Evolutionary conservation across 2,797 vertebrate genomes (phyloP).

Genomic region (Fistularia tabacaria): DNA sequence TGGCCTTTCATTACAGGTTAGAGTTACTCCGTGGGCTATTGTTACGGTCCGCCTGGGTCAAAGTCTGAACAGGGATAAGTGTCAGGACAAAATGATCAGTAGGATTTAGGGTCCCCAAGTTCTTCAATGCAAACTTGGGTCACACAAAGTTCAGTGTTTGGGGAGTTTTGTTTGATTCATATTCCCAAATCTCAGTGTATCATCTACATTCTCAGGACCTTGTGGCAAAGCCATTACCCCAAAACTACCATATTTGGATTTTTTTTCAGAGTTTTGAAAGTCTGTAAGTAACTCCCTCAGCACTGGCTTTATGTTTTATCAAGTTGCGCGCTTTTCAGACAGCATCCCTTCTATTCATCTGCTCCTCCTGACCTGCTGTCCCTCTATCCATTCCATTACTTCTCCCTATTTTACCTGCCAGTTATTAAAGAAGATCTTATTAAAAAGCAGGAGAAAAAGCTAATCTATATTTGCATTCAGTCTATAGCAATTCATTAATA

Average conservation of each 20-base stretch:
- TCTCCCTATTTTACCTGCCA: constrained; percentile 74
- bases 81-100: constrained; percentile 70
- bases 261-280: constrained; percentile 45
- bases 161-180: constrained; percentile 20
- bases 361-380: constrained; percentile 55
- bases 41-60: constrained; percentile 73
- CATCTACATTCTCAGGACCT: constrained; percentile 3
- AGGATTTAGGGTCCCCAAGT: constrained; percentile 51
- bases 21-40: constrained; percentile 86
- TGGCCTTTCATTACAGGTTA: constrained; percentile 90
- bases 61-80: constrained; percentile 79
- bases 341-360: constrained; percentile 42
- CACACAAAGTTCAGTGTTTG: constrained; percentile 53
- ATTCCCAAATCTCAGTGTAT: background rate
- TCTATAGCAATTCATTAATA: constrained; percentile 99
- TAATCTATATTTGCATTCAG: constrained; percentile 99
- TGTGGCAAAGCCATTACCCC: background rate
- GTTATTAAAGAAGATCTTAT: constrained; percentile 98
- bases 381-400: constrained; percentile 65
- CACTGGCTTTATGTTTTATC: constrained; percentile 66
- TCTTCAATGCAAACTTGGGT: constrained; percentile 45
- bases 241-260: constrained; percentile 20
- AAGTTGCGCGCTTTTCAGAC: constrained; percentile 47
- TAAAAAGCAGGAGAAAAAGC: constrained; percentile 98
- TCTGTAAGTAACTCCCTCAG: constrained; percentile 46